A percentile compares a stretch with the other conserved stretches of the same genome.
Evolutionary conservation across 2,888 invertebrate genomes (phyloP).

Genomic region (Agrenia bidenticulata): DNA sequence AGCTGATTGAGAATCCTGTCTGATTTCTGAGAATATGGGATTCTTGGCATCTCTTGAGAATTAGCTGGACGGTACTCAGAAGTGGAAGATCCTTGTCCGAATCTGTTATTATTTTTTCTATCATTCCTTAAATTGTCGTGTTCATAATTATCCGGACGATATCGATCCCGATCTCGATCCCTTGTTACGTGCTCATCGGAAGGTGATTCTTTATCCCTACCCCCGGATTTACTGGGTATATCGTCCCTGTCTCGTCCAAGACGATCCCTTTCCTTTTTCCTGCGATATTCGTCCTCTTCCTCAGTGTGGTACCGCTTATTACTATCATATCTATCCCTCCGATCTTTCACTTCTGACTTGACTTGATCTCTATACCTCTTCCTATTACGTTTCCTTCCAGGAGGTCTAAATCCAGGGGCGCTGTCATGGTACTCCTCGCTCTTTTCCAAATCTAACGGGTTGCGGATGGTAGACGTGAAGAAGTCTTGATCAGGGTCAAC

Average conservation of each 20-base stretch:
- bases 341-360: conserved; percentile 15
- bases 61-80: not conserved
- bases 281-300: not conserved
- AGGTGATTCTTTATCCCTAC: not conserved
- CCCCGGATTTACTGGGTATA: no score
- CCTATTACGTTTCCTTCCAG: conserved; percentile 17
- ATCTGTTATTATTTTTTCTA: not conserved
- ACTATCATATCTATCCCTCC: conserved; percentile 20
- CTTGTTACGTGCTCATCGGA: not conserved
- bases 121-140: no score
- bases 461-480: conserved; percentile 45
- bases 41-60: not conserved
- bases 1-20: not conserved
- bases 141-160: not conserved
- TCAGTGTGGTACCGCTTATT: not conserved
- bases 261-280: not conserved
- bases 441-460: not conserved
- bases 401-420: not conserved
- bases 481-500: conserved; percentile 51
- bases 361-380: conserved; percentile 26
- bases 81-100: not conserved
- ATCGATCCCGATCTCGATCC: not conserved
- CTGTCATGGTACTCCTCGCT: not conserved
- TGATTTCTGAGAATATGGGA: not conserved
- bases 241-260: not conserved